Evolutionary conservation across 2,888 invertebrate genomes (phyloP).

Genomic region (Bursaphelenchus okinawaensis): DNA sequence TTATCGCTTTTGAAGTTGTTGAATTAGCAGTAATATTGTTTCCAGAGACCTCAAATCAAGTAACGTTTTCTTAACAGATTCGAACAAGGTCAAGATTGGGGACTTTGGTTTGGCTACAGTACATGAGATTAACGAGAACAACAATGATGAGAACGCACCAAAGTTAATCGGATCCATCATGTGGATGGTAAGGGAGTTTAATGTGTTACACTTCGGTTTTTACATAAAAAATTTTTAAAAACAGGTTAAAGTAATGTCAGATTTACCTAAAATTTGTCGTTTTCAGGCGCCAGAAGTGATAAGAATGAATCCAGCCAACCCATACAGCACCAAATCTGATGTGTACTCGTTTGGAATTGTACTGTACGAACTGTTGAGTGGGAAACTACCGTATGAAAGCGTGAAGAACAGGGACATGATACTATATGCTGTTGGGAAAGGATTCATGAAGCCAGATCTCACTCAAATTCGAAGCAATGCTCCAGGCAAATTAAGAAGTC

Average conservation of each 20-base stretch:
- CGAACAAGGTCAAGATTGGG: conserved; percentile 96
- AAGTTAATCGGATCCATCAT: conserved; percentile 86
- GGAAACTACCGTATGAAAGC: conserved; percentile 76
- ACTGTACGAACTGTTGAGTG: conserved; percentile 85
- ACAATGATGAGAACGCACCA: conserved; percentile 66
- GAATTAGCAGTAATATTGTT: too few species aligned
- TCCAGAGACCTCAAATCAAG: conserved; percentile 86
- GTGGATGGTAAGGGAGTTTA: conserved; percentile 74
- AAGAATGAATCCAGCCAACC: conserved; percentile 77
- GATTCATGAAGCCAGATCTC: conserved; percentile 79
- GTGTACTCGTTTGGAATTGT: conserved; percentile 98
- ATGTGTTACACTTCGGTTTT: background rate
- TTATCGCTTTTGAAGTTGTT: too few species aligned
- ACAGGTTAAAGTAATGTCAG: too few species aligned
- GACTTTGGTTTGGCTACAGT: conserved; percentile 95
- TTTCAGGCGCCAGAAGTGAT: conserved; percentile 88
- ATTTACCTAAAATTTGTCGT: background rate
- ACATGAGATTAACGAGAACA: conserved; percentile 85
- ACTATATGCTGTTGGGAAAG: conserved; percentile 68
- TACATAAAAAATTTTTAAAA: too few species aligned
- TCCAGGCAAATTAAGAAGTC: conserved; percentile 78
- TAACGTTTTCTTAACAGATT: conserved; percentile 96
- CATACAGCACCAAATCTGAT: conserved; percentile 94
- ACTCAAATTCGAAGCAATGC: conserved; percentile 73
- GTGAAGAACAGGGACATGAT: conserved; percentile 86